Evolutionary conservation across 2,888 invertebrate species (phyloP).

Genomic region (Yponomeuta plumbellus): DNA sequence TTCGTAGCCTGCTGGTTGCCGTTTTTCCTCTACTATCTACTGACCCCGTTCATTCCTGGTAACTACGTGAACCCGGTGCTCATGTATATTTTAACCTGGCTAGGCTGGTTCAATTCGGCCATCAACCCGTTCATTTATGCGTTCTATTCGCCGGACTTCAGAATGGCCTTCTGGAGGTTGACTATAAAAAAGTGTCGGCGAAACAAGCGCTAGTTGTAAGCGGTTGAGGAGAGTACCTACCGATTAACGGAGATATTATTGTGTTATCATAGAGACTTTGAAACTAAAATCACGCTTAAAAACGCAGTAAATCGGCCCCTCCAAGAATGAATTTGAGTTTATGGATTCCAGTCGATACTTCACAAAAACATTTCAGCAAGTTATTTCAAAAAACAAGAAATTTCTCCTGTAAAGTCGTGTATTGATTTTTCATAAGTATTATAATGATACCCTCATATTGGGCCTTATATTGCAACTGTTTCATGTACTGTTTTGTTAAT

Average conservation of each 20-base stretch:
- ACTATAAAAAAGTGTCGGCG: conserved; percentile 82
- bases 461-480: too few species aligned
- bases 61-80: conserved; percentile 78
- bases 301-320: too few species aligned
- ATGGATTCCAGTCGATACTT: too few species aligned
- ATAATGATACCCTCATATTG: too few species aligned
- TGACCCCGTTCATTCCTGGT: conserved; percentile 85
- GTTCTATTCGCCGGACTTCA: conserved; percentile 91
- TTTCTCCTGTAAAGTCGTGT: too few species aligned
- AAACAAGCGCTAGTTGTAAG: conserved; percentile 39
- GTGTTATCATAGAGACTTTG: too few species aligned
- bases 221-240: neutral
- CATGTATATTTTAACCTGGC: conserved; percentile 88
- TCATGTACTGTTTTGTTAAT: too few species aligned
- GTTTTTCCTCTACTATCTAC: conserved; percentile 88
- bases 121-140: conserved; percentile 95
- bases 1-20: conserved; percentile 93
- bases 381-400: too few species aligned
- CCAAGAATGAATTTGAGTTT: too few species aligned
- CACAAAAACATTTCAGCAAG: too few species aligned
- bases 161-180: conserved; percentile 90
- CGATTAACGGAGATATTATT: neutral
- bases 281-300: too few species aligned
- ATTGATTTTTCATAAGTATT: too few species aligned
- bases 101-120: conserved; percentile 93